These are phyloP conservation scores for Amaurobius ferox DNA, from an alignment of 2,888 invertebrate genomes.

Conservation along the genomic window DNA sequence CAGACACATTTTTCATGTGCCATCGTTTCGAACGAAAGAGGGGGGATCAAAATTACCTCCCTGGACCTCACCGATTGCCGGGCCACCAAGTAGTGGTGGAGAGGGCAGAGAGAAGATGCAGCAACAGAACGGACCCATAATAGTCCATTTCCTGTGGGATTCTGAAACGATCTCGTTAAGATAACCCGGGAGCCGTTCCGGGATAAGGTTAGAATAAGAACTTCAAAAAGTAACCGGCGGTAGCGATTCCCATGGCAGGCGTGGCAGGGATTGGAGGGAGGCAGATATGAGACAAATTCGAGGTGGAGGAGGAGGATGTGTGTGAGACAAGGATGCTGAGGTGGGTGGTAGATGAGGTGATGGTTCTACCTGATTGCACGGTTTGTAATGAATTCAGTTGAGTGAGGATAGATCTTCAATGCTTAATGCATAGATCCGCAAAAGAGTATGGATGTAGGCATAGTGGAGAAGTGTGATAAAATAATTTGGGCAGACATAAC, in stretches of 20 bases:
- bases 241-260: background rate
- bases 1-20: background rate
- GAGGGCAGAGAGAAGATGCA: background rate
- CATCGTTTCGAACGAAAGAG: background rate
- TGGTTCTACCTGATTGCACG: no score
- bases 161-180: conserved; percentile 19
- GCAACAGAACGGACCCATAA: background rate
- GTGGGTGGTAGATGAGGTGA: background rate
- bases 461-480: no score
- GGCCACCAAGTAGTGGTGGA: background rate
- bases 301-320: background rate
- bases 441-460: no score
- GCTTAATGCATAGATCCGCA: no score
- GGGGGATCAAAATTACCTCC: background rate
- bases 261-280: background rate
- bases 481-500: no score
- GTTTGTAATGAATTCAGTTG: no score
- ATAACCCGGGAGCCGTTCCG: conserved; percentile 9
- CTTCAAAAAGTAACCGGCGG: background rate
- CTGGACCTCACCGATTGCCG: background rate
- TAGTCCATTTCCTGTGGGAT: background rate
- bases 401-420: no score
- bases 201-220: background rate
- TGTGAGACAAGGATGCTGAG: background rate
- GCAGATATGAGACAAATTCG: no score